phyloP scores from a whole-genome alignment of 1,140 invertebrate species.

The Zaprionus africanus region DNA sequence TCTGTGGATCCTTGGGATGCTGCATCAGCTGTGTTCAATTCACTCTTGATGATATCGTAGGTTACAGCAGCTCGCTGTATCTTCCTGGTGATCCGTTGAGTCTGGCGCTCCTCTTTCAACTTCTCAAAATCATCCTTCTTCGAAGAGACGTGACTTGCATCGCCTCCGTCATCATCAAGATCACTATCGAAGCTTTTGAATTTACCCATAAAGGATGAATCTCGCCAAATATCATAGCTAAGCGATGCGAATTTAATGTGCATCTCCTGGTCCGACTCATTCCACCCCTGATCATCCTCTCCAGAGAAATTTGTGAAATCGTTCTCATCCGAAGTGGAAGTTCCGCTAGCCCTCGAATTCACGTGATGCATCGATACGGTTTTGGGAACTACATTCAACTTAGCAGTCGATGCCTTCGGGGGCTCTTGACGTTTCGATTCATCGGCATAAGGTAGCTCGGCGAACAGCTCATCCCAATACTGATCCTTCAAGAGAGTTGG shows the following conservation, averaged over 20 bases:
- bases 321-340: conserved; percentile 10
- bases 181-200: neutral
- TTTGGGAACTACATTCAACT: conserved; percentile 48
- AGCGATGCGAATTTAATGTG: conserved; percentile 55
- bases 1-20: neutral
- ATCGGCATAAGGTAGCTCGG: conserved; percentile 88
- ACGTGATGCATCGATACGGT: neutral
- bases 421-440: conserved; percentile 61
- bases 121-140: conserved; percentile 65
- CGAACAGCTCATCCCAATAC: conserved; percentile 95
- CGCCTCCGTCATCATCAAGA: conserved; percentile 1
- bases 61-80: conserved; percentile 59
- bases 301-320: conserved; percentile 49
- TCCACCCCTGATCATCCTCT: conserved; percentile 20
- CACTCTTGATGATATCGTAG: conserved; percentile 62
- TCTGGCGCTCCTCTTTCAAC: conserved; percentile 50
- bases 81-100: conserved; percentile 53
- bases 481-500: conserved; percentile 93
- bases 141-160: neutral
- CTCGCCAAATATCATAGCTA: conserved; percentile 22
- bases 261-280: conserved; percentile 6
- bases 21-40: conserved; percentile 13
- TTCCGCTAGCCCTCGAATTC: no score
- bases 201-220: no score
- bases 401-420: conserved; percentile 66